A percentile compares a stretch with the other conserved stretches of the same genome.
Evolutionary conservation across 2,113 vertebrate species (phyloP).

Genomic region (Chaetodon auriga): DNA sequence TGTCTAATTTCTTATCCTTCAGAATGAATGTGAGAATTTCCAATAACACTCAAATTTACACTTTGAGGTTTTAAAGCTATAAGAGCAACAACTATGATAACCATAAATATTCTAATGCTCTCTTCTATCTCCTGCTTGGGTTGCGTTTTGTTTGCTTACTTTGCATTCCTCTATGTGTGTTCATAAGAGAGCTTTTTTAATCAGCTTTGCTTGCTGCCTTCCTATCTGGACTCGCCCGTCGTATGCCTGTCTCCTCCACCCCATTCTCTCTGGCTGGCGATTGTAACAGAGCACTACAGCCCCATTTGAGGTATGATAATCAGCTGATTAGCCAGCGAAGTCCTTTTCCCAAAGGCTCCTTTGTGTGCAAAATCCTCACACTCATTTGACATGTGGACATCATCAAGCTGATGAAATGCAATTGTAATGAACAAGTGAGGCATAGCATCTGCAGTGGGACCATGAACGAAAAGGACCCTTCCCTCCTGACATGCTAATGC

Average conservation of each 20-base stretch:
- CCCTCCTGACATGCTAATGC: slow-evolving; percentile 99
- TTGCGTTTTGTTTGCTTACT: slow-evolving; percentile 77
- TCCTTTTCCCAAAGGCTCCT: slow-evolving; percentile 99
- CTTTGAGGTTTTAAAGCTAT: slow-evolving; percentile 21
- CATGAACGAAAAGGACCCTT: slow-evolving; percentile 95
- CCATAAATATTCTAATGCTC: slow-evolving; percentile 70
- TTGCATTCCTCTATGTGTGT: slow-evolving; percentile 77
- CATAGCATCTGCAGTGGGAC: slow-evolving; percentile 97
- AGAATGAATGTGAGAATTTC: slow-evolving; percentile 25
- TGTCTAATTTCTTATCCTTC: neutral
- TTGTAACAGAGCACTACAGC: slow-evolving; percentile 88
- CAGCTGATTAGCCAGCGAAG: slow-evolving; percentile 99
- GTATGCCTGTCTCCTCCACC: slow-evolving; percentile 74
- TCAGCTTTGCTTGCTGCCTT: slow-evolving; percentile 71
- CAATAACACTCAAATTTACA: slow-evolving; percentile 17
- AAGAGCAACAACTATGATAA: slow-evolving; percentile 37
- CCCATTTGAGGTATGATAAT: slow-evolving; percentile 99
- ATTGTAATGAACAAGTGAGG: slow-evolving; percentile 99
- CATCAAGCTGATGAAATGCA: slow-evolving; percentile 99
- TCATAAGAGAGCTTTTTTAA: slow-evolving; percentile 74
- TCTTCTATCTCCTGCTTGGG: slow-evolving; percentile 66
- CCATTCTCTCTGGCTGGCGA: slow-evolving; percentile 77
- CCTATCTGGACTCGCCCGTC: slow-evolving; percentile 73
- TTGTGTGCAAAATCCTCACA: slow-evolving; percentile 99
- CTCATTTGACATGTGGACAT: slow-evolving; percentile 99